phyloP scores from a whole-genome alignment of 1,140 invertebrate species.

The Coptotermes formosanus region DNA sequence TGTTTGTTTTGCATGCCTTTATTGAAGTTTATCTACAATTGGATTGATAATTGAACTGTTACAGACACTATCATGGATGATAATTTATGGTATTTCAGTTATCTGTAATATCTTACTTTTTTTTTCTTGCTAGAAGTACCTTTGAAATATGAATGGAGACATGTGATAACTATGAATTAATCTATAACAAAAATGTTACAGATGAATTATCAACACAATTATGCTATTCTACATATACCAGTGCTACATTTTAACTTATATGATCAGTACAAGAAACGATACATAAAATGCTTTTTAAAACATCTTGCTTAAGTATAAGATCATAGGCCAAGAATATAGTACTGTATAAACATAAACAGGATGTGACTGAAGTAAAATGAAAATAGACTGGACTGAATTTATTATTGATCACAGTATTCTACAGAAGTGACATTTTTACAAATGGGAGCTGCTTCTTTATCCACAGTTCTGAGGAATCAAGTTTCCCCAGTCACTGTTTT shows the following conservation, averaged over 20 bases:
- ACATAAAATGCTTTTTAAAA: neutral
- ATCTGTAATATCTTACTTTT: no score
- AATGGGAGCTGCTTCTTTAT: neutral
- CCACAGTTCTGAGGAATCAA: no score
- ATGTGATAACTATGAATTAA: no score
- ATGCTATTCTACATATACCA: neutral
- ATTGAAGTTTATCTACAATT: neutral
- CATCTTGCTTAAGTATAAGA: neutral
- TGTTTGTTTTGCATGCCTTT: neutral
- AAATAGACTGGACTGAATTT: neutral
- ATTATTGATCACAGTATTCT: neutral
- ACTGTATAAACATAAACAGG: neutral
- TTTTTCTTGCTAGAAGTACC: no score
- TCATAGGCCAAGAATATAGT: neutral
- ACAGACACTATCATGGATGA: no score
- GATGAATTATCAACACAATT: constrained; percentile 3
- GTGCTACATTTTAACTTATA: neutral
- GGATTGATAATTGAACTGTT: constrained; percentile 6
- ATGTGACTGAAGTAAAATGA: neutral
- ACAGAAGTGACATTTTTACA: neutral
- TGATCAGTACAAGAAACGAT: neutral
- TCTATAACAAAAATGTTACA: neutral
- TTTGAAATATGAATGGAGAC: no score
- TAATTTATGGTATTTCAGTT: no score
- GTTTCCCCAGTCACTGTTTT: no score